phyloP scores from a whole-genome alignment of 1,140 invertebrate species.

The Heliothis subflexa region DNA sequence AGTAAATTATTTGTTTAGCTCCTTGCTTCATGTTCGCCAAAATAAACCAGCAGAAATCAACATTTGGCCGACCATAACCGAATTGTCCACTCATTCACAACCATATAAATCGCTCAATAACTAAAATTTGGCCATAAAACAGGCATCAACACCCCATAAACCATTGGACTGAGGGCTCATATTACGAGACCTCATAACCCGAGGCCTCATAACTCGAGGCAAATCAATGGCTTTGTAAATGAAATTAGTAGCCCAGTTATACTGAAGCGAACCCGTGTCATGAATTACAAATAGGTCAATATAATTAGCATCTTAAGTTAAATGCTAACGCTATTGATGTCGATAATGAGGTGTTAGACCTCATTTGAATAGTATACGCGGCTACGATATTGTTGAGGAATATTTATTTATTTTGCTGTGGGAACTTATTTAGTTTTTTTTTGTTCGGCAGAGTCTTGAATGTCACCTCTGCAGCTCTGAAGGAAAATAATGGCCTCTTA shows the following conservation, averaged over 20 bases:
- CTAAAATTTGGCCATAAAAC: not conserved
- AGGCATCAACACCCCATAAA: slow-evolving; percentile 6
- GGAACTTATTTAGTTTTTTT: not conserved
- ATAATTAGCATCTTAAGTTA: slow-evolving; percentile 41
- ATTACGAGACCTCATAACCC: not conserved
- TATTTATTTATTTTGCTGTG: not conserved
- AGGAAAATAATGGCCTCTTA: too few relatives aligned
- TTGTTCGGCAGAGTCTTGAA: too few relatives aligned
- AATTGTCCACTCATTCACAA: not conserved
- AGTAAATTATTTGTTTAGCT: too few relatives aligned
- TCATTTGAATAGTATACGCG: slow-evolving; percentile 6
- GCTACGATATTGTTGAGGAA: not conserved
- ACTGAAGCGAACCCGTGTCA: slow-evolving; percentile 15
- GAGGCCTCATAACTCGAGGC: not conserved
- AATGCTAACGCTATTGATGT: slow-evolving; percentile 2
- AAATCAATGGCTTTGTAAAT: slow-evolving; percentile 38
- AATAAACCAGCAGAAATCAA: too few relatives aligned
- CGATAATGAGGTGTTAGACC: slow-evolving; percentile 20
- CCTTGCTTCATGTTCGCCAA: too few relatives aligned
- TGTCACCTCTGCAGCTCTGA: too few relatives aligned
- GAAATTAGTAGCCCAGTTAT: slow-evolving; percentile 35
- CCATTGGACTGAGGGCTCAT: not conserved
- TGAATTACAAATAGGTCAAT: slow-evolving; percentile 42
- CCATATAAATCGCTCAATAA: not conserved
- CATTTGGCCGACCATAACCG: not conserved